These are phyloP conservation scores for Forbesichthys agassizii DNA, from an alignment of 2,113 vertebrate genomes.

Conservation along the genomic window DNA sequence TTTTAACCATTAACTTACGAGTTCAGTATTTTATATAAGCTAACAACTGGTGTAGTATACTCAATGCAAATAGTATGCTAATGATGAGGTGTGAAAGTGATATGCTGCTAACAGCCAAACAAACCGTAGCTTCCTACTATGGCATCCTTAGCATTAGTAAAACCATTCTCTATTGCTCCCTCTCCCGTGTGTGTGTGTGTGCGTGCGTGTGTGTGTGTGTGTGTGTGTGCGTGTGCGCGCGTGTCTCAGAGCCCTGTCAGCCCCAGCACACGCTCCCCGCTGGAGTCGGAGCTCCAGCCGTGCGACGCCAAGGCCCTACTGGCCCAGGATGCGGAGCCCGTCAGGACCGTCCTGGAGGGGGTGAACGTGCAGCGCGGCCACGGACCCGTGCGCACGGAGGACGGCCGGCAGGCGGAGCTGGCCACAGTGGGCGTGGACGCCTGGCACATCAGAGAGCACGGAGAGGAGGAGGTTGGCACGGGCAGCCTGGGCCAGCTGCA, in stretches of 20 bases:
- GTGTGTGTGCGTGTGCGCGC: background rate
- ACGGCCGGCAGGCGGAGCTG: slow-evolving; percentile 74
- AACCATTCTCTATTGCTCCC: background rate
- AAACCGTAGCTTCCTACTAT: no score
- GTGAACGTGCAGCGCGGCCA: slow-evolving; percentile 78
- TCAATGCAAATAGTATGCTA: no score
- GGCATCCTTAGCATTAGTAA: no score
- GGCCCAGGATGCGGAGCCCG: slow-evolving; percentile 42
- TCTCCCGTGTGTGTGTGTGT: background rate
- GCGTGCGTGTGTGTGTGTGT: background rate
- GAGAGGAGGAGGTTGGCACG: slow-evolving; percentile 68
- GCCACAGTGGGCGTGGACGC: slow-evolving; percentile 69
- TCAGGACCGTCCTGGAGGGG: slow-evolving; percentile 70
- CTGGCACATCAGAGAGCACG: slow-evolving; percentile 81
- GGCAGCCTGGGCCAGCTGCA: slow-evolving; percentile 78
- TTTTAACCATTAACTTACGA: no score
- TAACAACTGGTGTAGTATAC: no score
- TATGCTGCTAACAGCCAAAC: no score
- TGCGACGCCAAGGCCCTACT: slow-evolving; percentile 71
- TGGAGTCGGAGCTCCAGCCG: slow-evolving; percentile 72
- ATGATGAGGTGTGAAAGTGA: no score
- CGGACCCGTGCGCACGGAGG: slow-evolving; percentile 72
- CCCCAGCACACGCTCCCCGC: slow-evolving; percentile 19
- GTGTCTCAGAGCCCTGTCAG: slow-evolving; percentile 65
- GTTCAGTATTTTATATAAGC: no score